A percentile compares a stretch with the other conserved stretches of the same genome.
Conservation (phyloP, 2,797 vertebrate species). For the Loriculus beryllinus region DNA sequence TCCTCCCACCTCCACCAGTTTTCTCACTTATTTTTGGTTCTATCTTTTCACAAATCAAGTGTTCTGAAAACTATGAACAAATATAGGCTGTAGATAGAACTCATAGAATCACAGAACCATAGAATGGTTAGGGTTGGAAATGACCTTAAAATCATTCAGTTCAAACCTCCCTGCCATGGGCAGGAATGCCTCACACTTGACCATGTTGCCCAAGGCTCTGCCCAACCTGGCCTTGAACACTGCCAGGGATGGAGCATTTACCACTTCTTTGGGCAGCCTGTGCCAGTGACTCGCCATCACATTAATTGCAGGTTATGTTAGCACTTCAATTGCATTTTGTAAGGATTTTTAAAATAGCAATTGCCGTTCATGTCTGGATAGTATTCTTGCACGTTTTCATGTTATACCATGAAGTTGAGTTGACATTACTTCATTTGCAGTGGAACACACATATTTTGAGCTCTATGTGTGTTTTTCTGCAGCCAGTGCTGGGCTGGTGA, state of each 20-base stretch:
- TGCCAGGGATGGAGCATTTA: not conserved
- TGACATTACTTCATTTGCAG: not conserved
- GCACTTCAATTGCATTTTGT: not conserved
- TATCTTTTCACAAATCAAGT: not conserved
- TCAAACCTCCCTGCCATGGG: not conserved
- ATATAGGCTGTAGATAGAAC: not conserved
- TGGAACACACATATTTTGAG: not conserved
- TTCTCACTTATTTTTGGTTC: not conserved
- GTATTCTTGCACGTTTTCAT: not conserved
- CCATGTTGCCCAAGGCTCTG: not conserved
- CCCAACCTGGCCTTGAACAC: not conserved
- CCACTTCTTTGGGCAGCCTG: not conserved
- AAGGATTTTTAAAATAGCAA: not conserved
- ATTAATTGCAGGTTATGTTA: not conserved
- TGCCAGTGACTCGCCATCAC: not conserved
- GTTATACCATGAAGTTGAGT: not conserved
- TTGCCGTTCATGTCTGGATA: not conserved
- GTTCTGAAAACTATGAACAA: not conserved
- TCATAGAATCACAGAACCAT: not conserved
- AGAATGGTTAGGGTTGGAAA: not conserved
- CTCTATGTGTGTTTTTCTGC: rapidly evolving
- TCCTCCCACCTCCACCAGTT: not conserved
- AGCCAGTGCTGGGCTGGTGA: not conserved
- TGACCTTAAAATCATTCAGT: not conserved
- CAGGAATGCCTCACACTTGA: not conserved